Evolutionary conservation across 2,888 invertebrate species (phyloP), one percentile per base, ranked within the genome.

Genomic region (Anodontia alba): DNA sequence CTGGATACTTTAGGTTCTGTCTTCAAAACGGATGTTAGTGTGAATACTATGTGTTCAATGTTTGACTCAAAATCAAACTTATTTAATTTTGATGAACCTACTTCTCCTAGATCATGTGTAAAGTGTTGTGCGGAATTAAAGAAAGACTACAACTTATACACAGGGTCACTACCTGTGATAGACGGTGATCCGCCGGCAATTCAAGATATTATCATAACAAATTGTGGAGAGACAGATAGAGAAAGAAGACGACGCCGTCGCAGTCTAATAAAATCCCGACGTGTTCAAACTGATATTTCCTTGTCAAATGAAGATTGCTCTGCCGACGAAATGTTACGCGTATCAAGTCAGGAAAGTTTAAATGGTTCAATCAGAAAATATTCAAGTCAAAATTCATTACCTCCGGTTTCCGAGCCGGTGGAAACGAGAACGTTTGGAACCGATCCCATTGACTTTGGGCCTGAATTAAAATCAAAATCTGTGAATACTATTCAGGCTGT

Each of bases 401-500:
- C 77, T 1, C 68, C 85, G 20, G 79, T 83, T 17, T 81, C 81
- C 42, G 81, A 77, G 57, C 77, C 82, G 31, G 74, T 77, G 12
- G 84, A 82, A 33, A 85, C 86, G 10, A 77, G 81, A 15, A 81
- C 84, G 1, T 78, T 87, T 29, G 86, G 83, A 8, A 67, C 80
- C 5, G 88, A 84, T 67, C 88, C 83, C 1, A 87, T 86, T 31
- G 77, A 77, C 20, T 81, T 86, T 54, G 76, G 42, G 33, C 76
- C 29, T 75, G 69, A 82, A n/a, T 49, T 43, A 26, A 80, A 57
- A 49, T 43, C 77, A 62, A 29, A 74, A 38, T 62, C 77, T 10
- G 86, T 83, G 1, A 89, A 89, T 81, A 90, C 90, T 12, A 80
- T 82, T n/a, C 83, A 87, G 43, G 80, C 87, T 51, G 86, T 87